Evolutionary conservation across 64 coral and sea anemone genomes (phyloP).

Genomic region (Pocillopora verrucosa): DNA sequence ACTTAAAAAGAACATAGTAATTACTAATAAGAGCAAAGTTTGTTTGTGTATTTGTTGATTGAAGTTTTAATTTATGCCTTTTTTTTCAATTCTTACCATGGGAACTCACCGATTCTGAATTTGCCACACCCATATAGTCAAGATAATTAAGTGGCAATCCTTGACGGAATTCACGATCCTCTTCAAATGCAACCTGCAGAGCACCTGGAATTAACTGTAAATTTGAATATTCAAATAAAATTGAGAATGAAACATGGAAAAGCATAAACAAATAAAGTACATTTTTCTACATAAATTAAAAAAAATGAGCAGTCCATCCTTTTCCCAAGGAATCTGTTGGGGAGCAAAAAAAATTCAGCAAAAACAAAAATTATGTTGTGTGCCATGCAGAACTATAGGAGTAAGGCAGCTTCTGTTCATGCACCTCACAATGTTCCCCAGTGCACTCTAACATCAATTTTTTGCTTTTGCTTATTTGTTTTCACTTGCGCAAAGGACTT

Average conservation of each 20-base stretch:
- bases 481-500: not conserved
- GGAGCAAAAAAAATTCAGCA: no score
- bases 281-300: no score
- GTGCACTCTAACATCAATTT: no score
- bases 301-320: no score
- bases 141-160: constrained; percentile 89
- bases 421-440: no score
- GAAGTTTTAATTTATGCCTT: not conserved
- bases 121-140: constrained; percentile 84
- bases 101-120: constrained; percentile 73
- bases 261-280: no score
- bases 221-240: not conserved
- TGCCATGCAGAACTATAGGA: no score
- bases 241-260: no score
- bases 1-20: not conserved
- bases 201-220: constrained; percentile 85
- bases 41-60: not conserved
- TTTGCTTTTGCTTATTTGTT: not conserved
- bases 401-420: no score
- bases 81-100: not conserved
- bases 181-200: constrained; percentile 89
- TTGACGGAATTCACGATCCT: constrained; percentile 91
- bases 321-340: no score
- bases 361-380: no score
- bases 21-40: not conserved